These are phyloP conservation scores for Lordiphosa fenestrarum DNA, from an alignment of 2,888 invertebrate genomes.

Conservation along the genomic window DNA sequence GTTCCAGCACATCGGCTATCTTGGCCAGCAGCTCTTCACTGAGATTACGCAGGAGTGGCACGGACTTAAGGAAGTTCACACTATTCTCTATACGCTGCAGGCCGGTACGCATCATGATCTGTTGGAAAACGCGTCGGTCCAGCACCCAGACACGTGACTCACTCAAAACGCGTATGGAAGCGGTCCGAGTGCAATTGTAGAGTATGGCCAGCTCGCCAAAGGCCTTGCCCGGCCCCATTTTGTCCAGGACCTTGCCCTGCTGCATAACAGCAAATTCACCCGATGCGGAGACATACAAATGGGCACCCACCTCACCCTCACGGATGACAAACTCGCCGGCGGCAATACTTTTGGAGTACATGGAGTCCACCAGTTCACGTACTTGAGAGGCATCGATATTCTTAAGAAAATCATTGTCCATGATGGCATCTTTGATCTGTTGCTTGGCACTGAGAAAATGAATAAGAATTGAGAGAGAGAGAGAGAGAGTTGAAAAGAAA, in stretches of 20 bases:
- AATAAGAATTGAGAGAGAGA: no score
- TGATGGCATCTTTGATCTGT: constrained; percentile 86
- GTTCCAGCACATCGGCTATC: constrained; percentile 93
- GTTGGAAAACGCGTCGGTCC: constrained; percentile 92
- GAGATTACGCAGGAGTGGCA: constrained; percentile 88
- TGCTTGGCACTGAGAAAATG: constrained; percentile 82
- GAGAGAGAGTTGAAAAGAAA: no score
- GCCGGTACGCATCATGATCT: constrained; percentile 93
- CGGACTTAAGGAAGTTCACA: constrained; percentile 90
- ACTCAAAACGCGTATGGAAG: constrained; percentile 89
- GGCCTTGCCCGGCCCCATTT: constrained; percentile 90
- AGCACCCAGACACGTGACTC: constrained; percentile 93
- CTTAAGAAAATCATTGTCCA: constrained; percentile 91
- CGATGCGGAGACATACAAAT: constrained; percentile 91
- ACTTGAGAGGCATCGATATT: constrained; percentile 89
- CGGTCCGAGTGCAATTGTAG: constrained; percentile 95
- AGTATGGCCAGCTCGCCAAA: constrained; percentile 96
- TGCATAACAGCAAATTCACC: constrained; percentile 94
- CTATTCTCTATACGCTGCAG: constrained; percentile 92
- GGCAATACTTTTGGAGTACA: constrained; percentile 87
- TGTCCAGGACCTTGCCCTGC: constrained; percentile 88
- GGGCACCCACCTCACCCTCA: constrained; percentile 90
- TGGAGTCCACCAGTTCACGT: constrained; percentile 88
- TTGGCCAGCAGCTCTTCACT: constrained; percentile 87
- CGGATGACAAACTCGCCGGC: constrained; percentile 88